Evolutionary conservation across 2,888 invertebrate species (phyloP), one percentile per base, ranked within the genome.

Genomic region (Heliconius aoede): DNA sequence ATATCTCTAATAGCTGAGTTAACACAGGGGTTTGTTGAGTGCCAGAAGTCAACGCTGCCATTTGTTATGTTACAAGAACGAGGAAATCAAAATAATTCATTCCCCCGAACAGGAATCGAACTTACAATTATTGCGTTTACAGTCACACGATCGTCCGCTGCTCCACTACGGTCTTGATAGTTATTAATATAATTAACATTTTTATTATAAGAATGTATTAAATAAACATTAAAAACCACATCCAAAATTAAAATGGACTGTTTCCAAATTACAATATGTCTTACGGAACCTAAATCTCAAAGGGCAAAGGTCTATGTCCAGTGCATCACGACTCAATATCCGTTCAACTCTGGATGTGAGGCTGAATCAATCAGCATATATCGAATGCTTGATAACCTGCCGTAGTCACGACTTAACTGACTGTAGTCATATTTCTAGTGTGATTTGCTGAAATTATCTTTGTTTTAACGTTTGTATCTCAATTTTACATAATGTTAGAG

Each of bases 241-340:
- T 7, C 7, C 18, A 46, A 46, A 5, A 46, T 18, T 46, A 46
- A 46, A 46, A 72, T 72, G 30, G 46, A n/a, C 40, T 11, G 51
- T 40, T 46, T 30, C 80, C 79, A 36, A 78, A 74, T 78, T 79
- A 80, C 79, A 74, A 79, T 78, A 81, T 74, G 77, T 78, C 81
- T 78, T 80, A 83, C 36, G 74, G 15, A 79, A 82, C 81, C 65
- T 55, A 67, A 72, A 81, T 82, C 82, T 80, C 83, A 78, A 80
- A 82, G 85, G 83, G 83, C 83, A 85, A 82, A 86, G 86, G 85
- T 88, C 86, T 84, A 80, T 85, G 86, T 79, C 83, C 85, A 85
- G 80, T 84, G 78, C 78, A 83, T 84, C 87, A 88, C 88, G 87
- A 85, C 68, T 80, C 69, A 76, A 80, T 80, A 80, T 72, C 71